phyloP scores from a whole-genome alignment of 2,113 vertebrate genomes.

The Grammomys dolichurus region DNA sequence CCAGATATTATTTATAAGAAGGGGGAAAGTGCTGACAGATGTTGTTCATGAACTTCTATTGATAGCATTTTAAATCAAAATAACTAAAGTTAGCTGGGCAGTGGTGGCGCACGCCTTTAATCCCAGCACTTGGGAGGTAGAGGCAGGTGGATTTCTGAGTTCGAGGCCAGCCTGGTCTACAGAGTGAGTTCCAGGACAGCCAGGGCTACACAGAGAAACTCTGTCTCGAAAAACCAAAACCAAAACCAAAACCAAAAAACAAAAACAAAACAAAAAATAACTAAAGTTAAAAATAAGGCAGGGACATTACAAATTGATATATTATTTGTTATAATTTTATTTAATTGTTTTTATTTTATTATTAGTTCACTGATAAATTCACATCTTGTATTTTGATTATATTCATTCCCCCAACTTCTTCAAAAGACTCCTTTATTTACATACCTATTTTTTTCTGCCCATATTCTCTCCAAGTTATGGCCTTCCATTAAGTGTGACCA shows the following conservation, averaged over 20 bases:
- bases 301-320: not conserved
- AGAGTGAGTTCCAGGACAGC: too few relatives aligned
- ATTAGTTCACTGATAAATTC: not conserved
- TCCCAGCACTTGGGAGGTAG: too few relatives aligned
- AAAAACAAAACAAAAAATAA: not conserved
- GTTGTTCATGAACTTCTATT: not conserved
- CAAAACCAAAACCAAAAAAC: too few relatives aligned
- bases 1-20: not conserved
- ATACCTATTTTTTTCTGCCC: not conserved
- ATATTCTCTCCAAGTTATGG: not conserved
- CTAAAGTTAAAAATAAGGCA: not conserved
- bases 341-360: not conserved
- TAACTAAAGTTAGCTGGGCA: not conserved
- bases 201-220: too few relatives aligned
- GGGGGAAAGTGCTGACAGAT: not conserved
- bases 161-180: too few relatives aligned
- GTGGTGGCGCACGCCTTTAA: too few relatives aligned
- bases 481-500: not conserved
- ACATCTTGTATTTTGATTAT: not conserved
- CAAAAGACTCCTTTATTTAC: not conserved
- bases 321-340: not conserved
- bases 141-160: too few relatives aligned
- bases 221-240: too few relatives aligned
- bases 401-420: not conserved
- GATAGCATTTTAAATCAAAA: not conserved